These are phyloP conservation scores for Lasiurus borealis DNA, from an alignment of 2,113 vertebrate genomes.

Conservation along the genomic window DNA sequence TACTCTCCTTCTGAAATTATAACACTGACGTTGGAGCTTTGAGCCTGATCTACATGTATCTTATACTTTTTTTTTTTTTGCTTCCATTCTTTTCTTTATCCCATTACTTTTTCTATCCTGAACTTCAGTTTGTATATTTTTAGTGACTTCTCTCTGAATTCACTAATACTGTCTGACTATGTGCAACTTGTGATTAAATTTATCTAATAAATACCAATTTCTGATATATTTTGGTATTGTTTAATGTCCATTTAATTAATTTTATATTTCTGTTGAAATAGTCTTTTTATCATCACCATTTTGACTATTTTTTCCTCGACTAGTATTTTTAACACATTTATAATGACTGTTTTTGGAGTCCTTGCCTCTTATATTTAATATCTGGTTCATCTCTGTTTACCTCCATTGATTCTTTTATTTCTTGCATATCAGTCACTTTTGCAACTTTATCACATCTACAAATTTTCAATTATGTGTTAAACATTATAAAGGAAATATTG, in stretches of 20 bases:
- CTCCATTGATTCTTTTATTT: not conserved
- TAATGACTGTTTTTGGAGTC: not conserved
- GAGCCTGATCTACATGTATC: not conserved
- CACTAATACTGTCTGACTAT: not conserved
- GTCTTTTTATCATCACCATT: not conserved
- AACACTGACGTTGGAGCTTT: not conserved
- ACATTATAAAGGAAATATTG: not conserved
- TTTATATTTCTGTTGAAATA: constrained; percentile 1
- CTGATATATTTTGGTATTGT: not conserved
- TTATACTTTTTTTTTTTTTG: not conserved
- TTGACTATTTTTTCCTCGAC: not conserved
- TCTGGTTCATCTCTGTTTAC: not conserved
- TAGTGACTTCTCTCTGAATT: not conserved
- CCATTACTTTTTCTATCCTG: not conserved
- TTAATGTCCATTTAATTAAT: not conserved
- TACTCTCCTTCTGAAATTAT: not conserved
- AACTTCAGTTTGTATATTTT: not conserved
- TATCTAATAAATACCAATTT: not conserved
- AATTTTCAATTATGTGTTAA: not conserved
- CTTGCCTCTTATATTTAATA: not conserved
- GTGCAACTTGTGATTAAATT: not conserved
- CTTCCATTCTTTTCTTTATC: not conserved
- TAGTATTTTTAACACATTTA: not conserved
- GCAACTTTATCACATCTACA: not conserved
- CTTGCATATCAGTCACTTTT: not conserved